phyloP scores from a whole-genome alignment of 2,888 invertebrate species.

The Trachelus troglodyta region DNA sequence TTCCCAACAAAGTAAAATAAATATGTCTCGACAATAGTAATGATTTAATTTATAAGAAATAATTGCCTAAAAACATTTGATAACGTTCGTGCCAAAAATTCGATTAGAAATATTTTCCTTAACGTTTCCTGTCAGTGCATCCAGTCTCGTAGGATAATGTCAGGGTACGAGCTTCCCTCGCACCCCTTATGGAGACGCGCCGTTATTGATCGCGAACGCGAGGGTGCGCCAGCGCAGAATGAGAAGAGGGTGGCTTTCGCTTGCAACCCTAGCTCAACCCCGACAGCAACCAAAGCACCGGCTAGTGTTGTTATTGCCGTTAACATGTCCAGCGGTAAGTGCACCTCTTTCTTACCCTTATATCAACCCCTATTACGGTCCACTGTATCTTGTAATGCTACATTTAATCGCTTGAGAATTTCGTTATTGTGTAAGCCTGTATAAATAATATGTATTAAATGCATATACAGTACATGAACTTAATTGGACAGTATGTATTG shows the following conservation, averaged over 20 bases:
- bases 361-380: not conserved
- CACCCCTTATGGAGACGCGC: not conserved
- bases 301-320: slow-evolving; percentile 41
- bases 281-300: slow-evolving; percentile 21
- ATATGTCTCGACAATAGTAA: not conserved
- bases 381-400: not conserved
- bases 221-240: slow-evolving; percentile 47
- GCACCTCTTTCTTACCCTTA: slow-evolving; percentile 5
- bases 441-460: not conserved
- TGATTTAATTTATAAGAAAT: not conserved
- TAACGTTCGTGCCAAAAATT: not conserved
- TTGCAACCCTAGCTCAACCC: slow-evolving; percentile 26
- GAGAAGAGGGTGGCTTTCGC: slow-evolving; percentile 3
- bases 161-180: not conserved
- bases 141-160: slow-evolving; percentile 1
- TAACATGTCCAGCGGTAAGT: slow-evolving; percentile 58
- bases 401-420: not conserved
- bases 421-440: not conserved
- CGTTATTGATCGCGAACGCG: slow-evolving; percentile 22
- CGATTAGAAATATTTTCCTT: not conserved
- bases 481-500: not conserved
- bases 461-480: not conserved
- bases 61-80: not conserved
- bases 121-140: not conserved
- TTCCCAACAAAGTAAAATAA: not conserved